Base-by-base conservation (phyloP, 2,888 invertebrate species). In the Euzophera pinguis region DNA sequence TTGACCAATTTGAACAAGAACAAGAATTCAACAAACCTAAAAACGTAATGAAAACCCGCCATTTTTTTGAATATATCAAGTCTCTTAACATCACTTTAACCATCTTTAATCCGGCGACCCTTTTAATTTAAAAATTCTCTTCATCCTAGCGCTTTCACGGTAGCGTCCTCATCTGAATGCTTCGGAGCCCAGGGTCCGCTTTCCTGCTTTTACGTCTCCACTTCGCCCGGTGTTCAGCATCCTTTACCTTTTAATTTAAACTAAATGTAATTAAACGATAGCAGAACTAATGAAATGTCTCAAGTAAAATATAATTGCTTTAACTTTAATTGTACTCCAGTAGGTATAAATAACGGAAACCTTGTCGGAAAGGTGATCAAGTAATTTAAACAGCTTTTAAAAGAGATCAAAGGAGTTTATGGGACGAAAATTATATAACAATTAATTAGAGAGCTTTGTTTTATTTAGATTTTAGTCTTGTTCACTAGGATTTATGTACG, bases 351-450 rank as follows among this genome's bases (percentile, higher is more conserved):
- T 49, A 49, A 49, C 27, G 29, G 38, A 38, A 29, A 17, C 38
- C 12, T 35, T 38, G 48, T 29, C 38, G 37, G 37, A 17, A 48
- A 37, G 37, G 37, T 17, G 34, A 37, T 48, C 37, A 37, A 37
- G 47, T 48, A 48, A 48, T 48, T 37, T 48, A 37, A 47, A 47
- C 17, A 47, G 47, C 47, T 47, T 35, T 47, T 47, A 47, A 48
- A 35, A 37, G 37, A 35, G 12, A 22, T 35, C 17, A 37, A 12
- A 37, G 12, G 22, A 22, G 12, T 48, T 37, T 48, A 17, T 48
- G 47, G 22, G 37, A 16, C 34, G 22, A 12, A 47, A 48, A 48
- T 48, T 10, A n/a, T n/a, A 35, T 35, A n/a, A 10, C n/a, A n/a
- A n/a, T 35, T 35, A 35, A 10, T 35, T 35, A 35, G 35, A 35